These are phyloP conservation scores for Lithosia quadra DNA, from an alignment of 2,888 invertebrate species.

Conservation along the genomic window DNA sequence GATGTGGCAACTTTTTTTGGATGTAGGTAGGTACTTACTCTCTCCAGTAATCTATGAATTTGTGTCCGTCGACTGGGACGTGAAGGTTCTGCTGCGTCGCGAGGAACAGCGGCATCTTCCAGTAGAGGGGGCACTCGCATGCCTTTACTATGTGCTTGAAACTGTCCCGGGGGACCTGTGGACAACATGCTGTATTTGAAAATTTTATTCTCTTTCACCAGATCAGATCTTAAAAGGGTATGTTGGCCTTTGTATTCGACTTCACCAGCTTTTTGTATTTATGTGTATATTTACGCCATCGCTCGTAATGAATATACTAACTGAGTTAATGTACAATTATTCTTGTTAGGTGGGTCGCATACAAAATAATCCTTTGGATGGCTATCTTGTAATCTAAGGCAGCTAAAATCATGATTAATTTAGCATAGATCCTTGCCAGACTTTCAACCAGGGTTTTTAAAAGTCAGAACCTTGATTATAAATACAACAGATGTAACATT, in stretches of 20 bases:
- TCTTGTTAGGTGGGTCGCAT: no score
- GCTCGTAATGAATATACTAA: no score
- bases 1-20: no score
- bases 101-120: conserved; percentile 98
- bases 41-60: conserved; percentile 97
- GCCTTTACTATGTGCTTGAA: conserved; percentile 92
- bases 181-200: conserved; percentile 31
- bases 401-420: no score
- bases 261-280: no score
- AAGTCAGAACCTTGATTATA: background rate
- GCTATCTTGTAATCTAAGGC: no score
- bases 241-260: background rate
- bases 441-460: no score
- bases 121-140: conserved; percentile 97
- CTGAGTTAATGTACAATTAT: no score
- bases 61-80: conserved; percentile 92
- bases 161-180: conserved; percentile 87
- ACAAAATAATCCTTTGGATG: no score
- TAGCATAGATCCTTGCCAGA: background rate
- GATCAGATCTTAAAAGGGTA: no score
- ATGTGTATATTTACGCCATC: no score
- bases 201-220: background rate
- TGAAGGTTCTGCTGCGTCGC: conserved; percentile 92
- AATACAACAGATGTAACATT: background rate
- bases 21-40: conserved; percentile 91